Conservation (phyloP, 1,140 invertebrate genomes). For the Ooceraea biroi region DNA sequence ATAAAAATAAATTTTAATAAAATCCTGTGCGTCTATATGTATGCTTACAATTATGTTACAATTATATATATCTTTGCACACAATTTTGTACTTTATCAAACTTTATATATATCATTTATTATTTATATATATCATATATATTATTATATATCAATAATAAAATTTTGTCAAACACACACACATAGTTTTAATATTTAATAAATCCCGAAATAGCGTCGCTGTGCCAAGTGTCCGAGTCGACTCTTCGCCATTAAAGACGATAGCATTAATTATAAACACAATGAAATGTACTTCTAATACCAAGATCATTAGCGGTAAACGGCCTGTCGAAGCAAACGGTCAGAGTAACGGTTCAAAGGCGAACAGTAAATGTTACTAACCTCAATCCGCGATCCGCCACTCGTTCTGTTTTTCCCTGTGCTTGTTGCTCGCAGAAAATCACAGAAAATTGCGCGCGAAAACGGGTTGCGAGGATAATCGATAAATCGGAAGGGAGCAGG, state of each 20-base stretch:
- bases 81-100: too few relatives aligned
- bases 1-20: too few relatives aligned
- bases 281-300: background rate
- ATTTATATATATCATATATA: too few relatives aligned
- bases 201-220: background rate
- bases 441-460: constrained; percentile 47
- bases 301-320: background rate
- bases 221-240: background rate
- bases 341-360: background rate
- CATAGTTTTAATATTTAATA: background rate
- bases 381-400: background rate
- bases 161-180: background rate
- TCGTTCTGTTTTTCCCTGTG: background rate
- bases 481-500: constrained; percentile 1
- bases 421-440: constrained; percentile 16
- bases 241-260: background rate
- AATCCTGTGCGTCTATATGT: too few relatives aligned
- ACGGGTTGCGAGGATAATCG: constrained; percentile 6
- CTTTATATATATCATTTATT: too few relatives aligned
- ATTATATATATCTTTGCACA: too few relatives aligned
- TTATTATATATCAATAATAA: background rate
- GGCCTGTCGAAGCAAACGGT: background rate
- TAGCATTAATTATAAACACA: background rate
- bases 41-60: too few relatives aligned
- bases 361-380: background rate